phyloP scores from a whole-genome alignment of 2,797 vertebrate genomes.

The Sebastes alutus region DNA sequence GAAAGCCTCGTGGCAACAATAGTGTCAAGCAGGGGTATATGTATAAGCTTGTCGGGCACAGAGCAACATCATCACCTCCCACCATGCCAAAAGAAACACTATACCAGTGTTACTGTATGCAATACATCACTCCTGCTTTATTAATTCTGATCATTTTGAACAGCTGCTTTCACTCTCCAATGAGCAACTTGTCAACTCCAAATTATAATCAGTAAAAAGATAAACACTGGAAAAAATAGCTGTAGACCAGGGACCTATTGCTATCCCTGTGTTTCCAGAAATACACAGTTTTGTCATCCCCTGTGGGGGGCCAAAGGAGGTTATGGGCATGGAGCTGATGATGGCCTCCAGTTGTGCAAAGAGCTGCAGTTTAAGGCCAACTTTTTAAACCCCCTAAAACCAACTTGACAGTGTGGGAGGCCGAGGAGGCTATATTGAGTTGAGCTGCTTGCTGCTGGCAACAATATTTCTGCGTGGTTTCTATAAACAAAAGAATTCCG shows the following conservation, averaged over 20 bases:
- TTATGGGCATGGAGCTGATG: conserved; percentile 14
- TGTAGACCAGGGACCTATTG: neutral
- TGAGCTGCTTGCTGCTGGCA: conserved; percentile 41
- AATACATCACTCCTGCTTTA: conserved; percentile 7
- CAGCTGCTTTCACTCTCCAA: conserved; percentile 30
- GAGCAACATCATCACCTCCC: neutral
- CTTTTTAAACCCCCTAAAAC: conserved; percentile 59
- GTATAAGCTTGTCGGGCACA: neutral
- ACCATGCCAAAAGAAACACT: neutral
- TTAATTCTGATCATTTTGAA: conserved; percentile 7
- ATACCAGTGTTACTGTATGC: neutral
- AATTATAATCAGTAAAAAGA: conserved; percentile 27
- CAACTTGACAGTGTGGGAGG: conserved; percentile 40
- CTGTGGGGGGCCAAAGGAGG: conserved; percentile 26
- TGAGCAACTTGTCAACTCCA: conserved; percentile 11
- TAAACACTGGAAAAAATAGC: conserved; percentile 25
- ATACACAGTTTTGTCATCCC: conserved; percentile 61
- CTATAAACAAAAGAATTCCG: conserved; percentile 85
- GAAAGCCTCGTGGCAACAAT: neutral
- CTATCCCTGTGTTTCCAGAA: conserved; percentile 42
- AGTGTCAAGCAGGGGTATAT: neutral
- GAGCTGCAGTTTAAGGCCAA: conserved; percentile 45
- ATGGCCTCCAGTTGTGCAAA: conserved; percentile 46
- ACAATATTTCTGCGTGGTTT: conserved; percentile 69
- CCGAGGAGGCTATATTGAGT: conserved; percentile 64